These are phyloP conservation scores for Thyatira batis DNA, from an alignment of 2,888 invertebrate genomes.

Conservation along the genomic window DNA sequence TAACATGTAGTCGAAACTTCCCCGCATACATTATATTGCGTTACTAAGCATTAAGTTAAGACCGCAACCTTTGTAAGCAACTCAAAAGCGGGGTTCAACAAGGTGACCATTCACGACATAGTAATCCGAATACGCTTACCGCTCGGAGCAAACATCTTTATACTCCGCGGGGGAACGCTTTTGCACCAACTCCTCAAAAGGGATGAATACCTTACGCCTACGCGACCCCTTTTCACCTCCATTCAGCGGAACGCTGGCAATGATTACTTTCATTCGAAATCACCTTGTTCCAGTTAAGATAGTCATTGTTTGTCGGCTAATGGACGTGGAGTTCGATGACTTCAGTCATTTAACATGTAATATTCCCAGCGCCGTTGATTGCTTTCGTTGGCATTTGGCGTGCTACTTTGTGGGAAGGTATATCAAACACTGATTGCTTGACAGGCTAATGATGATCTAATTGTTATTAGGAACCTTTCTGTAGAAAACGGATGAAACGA, in stretches of 20 bases:
- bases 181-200: constrained; percentile 16
- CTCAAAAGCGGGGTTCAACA: not conserved
- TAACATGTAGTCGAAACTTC: no score
- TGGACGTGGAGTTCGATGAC: not conserved
- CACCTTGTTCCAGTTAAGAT: constrained; percentile 14
- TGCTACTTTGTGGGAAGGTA: not conserved
- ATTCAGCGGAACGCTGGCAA: constrained; percentile 21
- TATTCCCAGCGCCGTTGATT: not conserved
- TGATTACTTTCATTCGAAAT: constrained; percentile 21
- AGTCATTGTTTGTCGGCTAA: constrained; percentile 3
- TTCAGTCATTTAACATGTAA: not conserved
- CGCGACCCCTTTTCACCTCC: constrained; percentile 16
- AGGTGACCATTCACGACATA: not conserved
- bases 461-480: not conserved
- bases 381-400: not conserved
- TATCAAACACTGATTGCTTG: not conserved
- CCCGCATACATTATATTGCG: not conserved
- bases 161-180: constrained; percentile 10
- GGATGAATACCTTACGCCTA: constrained; percentile 24
- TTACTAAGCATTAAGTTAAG: not conserved
- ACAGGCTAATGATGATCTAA: not conserved
- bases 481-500: not conserved
- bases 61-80: not conserved
- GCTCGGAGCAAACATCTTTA: constrained; percentile 1
- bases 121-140: not conserved